Evolutionary conservation across 2,888 invertebrate species (phyloP).

Genomic region (Macaria liturata): DNA sequence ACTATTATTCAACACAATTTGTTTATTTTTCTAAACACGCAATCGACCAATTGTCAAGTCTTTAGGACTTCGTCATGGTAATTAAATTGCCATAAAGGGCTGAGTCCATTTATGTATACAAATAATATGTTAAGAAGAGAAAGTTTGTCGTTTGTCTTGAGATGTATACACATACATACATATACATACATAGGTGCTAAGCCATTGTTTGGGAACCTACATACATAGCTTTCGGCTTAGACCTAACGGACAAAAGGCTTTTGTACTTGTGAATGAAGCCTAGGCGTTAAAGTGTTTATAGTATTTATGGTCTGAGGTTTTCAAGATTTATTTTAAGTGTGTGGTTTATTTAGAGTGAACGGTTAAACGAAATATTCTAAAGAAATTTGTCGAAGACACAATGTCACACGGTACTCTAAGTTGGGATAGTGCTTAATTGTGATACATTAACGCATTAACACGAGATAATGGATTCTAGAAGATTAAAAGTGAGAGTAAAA

Average conservation of each 20-base stretch:
- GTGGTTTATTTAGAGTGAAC: too few relatives aligned
- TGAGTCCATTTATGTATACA: slow-evolving; percentile 34
- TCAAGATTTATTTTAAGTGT: too few relatives aligned
- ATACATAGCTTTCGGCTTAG: slow-evolving; percentile 13
- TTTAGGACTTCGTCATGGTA: slow-evolving; percentile 28
- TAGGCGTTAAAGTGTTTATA: neutral
- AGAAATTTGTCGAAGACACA: too few relatives aligned
- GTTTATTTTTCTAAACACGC: neutral
- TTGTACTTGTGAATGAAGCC: slow-evolving; percentile 10
- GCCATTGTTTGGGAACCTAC: slow-evolving; percentile 43
- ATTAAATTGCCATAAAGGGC: slow-evolving; percentile 36
- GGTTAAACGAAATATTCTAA: too few relatives aligned
- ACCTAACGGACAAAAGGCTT: slow-evolving; percentile 8
- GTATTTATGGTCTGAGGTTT: neutral
- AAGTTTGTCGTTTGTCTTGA: slow-evolving; percentile 42
- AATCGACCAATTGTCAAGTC: slow-evolving; percentile 18
- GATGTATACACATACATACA: slow-evolving; percentile 17
- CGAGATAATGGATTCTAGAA: too few relatives aligned
- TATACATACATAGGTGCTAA: slow-evolving; percentile 41
- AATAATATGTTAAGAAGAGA: slow-evolving; percentile 45
- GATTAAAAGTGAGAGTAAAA: too few relatives aligned
- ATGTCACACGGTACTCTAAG: too few relatives aligned
- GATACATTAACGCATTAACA: too few relatives aligned
- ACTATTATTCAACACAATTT: too few relatives aligned
- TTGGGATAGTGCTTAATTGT: too few relatives aligned